A percentile compares a stretch with the other conserved stretches of the same genome.
phyloP scores from a whole-genome alignment of 1,140 invertebrate species.

The Centruroides sculpturatus region DNA sequence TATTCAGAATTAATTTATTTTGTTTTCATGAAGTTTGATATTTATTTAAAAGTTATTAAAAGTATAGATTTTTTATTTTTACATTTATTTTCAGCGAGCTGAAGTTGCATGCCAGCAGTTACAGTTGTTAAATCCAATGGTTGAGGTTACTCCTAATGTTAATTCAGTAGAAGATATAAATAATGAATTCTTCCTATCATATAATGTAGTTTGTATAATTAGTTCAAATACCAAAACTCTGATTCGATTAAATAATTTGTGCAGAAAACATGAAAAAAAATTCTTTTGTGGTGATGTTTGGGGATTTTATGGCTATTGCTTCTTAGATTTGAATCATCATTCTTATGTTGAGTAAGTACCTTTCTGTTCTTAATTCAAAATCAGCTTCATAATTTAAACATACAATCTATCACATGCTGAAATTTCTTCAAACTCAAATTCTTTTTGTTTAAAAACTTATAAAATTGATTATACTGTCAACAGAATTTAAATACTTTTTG shows the following conservation, averaged over 20 bases:
- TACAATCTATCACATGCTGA: no score
- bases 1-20: no score
- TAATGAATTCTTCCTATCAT: slow-evolving; percentile 47
- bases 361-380: no score
- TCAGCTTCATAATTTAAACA: no score
- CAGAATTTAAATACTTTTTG: no score
- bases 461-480: no score
- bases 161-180: slow-evolving; percentile 38
- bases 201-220: slow-evolving; percentile 57
- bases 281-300: slow-evolving; percentile 84
- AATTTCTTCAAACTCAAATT: no score
- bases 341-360: slow-evolving; percentile 60
- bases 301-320: slow-evolving; percentile 84
- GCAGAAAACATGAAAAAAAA: slow-evolving; percentile 57
- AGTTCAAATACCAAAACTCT: slow-evolving; percentile 53
- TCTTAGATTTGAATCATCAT: slow-evolving; percentile 74
- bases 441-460: no score
- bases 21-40: no score
- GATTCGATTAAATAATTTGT: slow-evolving; percentile 59
- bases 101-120: slow-evolving; percentile 58
- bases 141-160: slow-evolving; percentile 58
- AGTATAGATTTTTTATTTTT: no score
- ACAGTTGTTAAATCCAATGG: slow-evolving; percentile 81
- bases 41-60: no score
- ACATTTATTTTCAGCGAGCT: slow-evolving; percentile 49